phyloP scores from a whole-genome alignment of 2,113 vertebrate genomes.

The Spizaetus ornatus region DNA sequence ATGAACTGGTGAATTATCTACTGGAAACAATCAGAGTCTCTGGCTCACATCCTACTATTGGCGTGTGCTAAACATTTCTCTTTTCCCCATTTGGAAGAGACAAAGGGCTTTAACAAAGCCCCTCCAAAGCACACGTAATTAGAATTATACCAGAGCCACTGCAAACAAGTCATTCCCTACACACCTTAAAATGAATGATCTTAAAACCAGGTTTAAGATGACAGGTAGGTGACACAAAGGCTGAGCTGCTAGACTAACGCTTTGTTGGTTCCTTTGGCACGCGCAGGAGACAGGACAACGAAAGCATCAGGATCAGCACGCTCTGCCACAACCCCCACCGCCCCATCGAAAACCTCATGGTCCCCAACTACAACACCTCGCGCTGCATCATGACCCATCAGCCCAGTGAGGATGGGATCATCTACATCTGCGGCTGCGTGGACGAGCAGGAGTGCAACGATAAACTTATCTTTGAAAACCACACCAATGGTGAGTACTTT shows the following conservation, averaged over 20 bases:
- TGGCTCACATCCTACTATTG: neutral
- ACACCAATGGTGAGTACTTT: conserved; percentile 73
- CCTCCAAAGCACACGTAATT: rapidly evolving
- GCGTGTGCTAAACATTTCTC: neutral
- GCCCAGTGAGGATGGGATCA: conserved; percentile 58
- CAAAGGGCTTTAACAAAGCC: neutral
- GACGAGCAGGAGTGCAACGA: conserved; percentile 87
- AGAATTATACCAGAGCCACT: neutral
- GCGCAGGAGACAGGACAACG: conserved; percentile 81
- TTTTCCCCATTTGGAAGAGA: neutral
- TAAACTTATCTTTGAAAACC: conserved; percentile 84
- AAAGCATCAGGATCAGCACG: conserved; percentile 80
- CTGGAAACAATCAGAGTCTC: neutral
- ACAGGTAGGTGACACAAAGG: rapidly evolving
- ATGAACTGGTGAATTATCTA: neutral
- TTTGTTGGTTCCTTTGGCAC: neutral
- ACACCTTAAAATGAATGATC: rapidly evolving
- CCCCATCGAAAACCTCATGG: conserved; percentile 80
- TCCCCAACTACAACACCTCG: conserved; percentile 79
- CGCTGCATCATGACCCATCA: conserved; percentile 81
- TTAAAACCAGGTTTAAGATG: neutral
- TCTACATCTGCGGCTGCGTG: conserved; percentile 82
- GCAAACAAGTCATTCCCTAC: neutral
- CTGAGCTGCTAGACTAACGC: neutral
- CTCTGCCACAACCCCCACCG: conserved; percentile 81